A percentile compares a stretch with the other conserved stretches of the same genome.
phyloP scores from a whole-genome alignment of 2,113 vertebrate genomes.

The Marmota monax region DNA sequence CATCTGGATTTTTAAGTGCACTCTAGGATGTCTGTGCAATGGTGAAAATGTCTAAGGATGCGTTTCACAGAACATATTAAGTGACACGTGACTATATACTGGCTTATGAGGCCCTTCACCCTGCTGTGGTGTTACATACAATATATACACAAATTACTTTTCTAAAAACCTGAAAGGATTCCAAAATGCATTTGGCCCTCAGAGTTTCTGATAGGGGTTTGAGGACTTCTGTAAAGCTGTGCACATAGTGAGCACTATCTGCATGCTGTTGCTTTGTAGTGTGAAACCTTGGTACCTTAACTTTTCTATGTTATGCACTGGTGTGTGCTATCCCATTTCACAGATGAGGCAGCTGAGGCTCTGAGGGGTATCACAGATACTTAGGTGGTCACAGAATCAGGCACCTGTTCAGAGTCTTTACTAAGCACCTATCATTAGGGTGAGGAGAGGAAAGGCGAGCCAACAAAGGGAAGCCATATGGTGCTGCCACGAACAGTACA shows the following conservation, averaged over 20 bases:
- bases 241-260: not conserved
- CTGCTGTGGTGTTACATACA: not conserved
- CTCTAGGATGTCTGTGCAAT: not conserved
- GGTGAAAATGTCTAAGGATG: not conserved
- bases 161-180: not conserved
- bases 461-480: not conserved
- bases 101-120: not conserved
- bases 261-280: accelerated
- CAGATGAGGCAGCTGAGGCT: not conserved
- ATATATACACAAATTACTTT: not conserved
- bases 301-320: accelerated
- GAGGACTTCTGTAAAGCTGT: not conserved
- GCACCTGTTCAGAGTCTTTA: not conserved
- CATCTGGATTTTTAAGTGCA: not conserved
- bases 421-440: not conserved
- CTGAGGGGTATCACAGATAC: not conserved
- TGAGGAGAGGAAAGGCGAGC: not conserved
- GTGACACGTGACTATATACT: not conserved
- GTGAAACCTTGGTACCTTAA: not conserved
- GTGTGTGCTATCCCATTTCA: not conserved
- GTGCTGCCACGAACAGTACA: not conserved
- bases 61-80: not conserved
- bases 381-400: not conserved
- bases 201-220: not conserved
- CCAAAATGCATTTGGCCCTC: not conserved